Base-by-base conservation (phyloP, 2,888 invertebrate species). In the Deilephila elpenor region DNA sequence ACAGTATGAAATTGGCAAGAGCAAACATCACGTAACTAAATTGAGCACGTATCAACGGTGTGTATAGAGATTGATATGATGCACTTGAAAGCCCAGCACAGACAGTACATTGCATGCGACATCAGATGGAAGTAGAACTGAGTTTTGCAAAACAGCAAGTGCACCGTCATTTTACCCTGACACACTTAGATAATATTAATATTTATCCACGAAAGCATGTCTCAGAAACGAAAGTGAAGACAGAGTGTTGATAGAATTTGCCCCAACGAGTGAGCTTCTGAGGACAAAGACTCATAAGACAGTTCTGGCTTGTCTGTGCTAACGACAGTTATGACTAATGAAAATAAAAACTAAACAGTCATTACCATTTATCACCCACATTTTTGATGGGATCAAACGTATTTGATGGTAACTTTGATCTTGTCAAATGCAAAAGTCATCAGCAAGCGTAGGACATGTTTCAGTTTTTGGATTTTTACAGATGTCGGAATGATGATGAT, bases 401-500 rank as follows among this genome's bases (percentile, higher is more conserved):
- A 70, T 74, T 71, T 77, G 77, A 78, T 77, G 60, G 75, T 70
- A 83, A 84, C 86, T 84, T 87, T 87, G 89, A 85, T 86, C 82
- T 86, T 87, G 83, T 81, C 85, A 86, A 83, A 80, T 77, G 76
- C 78, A 82, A 83, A 83, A 87, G 85, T 84, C 76, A 80, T 78
- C 83, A 79, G 82, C 73, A 74, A 75, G 67, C 74, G 79, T 78
- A 82, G 83, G 80, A 84, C 92, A 89, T 91, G 86, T 91, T 90
- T 93, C 94, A 94, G 94, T 90, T 93, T 95, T 95, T 95, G 95
- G 95, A 95, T 96, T 96, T 96, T 97, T 97, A 90, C 98, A 98
- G 98, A 98, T 98, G 98, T 98, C 95, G 98, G 98, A 96, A 98
- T 98, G 98, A 98, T 98, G 96, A 97, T 98, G 98, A 98, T 98